A percentile compares a stretch with the other conserved stretches of the same genome.
phyloP scores from a whole-genome alignment of 2,113 vertebrate genomes.

The Lethenteron reissneri region DNA sequence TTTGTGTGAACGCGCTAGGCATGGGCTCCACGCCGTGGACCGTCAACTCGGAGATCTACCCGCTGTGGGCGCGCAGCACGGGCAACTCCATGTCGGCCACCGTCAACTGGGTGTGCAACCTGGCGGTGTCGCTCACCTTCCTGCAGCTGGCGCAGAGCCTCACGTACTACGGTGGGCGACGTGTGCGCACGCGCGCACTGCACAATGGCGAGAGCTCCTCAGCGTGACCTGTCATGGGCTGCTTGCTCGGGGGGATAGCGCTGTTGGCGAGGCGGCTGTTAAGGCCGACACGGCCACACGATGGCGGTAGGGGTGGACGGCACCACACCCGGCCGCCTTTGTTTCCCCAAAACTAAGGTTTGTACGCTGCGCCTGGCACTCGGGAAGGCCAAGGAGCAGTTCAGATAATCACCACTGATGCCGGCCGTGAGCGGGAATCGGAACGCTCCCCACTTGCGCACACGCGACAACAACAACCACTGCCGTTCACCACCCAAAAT shows the following conservation, averaged over 20 bases:
- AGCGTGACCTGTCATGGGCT: background rate
- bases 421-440: too few species aligned
- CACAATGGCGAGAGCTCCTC: background rate
- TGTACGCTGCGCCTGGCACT: too few species aligned
- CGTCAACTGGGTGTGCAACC: conserved; percentile 87
- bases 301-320: background rate
- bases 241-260: background rate
- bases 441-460: background rate
- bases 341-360: too few species aligned
- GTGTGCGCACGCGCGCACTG: background rate
- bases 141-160: conserved; percentile 72
- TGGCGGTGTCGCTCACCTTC: conserved; percentile 77
- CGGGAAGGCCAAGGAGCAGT: too few species aligned
- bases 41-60: conserved; percentile 93
- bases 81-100: conserved; percentile 83
- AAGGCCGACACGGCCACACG: background rate
- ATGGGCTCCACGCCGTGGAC: conserved; percentile 99
- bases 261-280: background rate
- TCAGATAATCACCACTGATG: too few species aligned
- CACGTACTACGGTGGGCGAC: conserved; percentile 64
- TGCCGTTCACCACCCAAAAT: background rate
- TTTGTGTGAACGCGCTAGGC: conserved; percentile 22
- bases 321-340: too few species aligned
- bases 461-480: background rate
- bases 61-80: conserved; percentile 90